phyloP scores from a whole-genome alignment of 92 coral and sea anemone species.

The Paramuricea clavata region DNA sequence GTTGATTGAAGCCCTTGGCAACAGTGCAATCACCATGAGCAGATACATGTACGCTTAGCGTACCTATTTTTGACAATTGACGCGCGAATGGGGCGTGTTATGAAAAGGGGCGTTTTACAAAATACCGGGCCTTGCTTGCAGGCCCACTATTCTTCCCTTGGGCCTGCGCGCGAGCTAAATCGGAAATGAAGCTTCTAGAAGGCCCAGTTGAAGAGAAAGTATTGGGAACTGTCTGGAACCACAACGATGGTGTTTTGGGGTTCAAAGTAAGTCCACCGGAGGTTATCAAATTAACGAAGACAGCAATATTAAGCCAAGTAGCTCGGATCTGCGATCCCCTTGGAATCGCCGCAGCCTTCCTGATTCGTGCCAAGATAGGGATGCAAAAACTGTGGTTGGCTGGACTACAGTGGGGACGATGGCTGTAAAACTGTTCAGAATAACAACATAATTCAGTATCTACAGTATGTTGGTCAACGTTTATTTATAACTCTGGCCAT shows the following conservation, averaged over 20 bases:
- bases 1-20: no score
- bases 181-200: constrained; percentile 18
- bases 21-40: no score
- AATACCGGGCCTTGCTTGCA: no score
- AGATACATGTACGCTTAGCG: no score
- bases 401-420: constrained; percentile 57
- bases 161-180: no score
- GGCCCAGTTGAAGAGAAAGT: constrained; percentile 43
- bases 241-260: constrained; percentile 27
- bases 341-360: constrained; percentile 51
- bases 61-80: no score
- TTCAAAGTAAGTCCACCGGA: constrained; percentile 23
- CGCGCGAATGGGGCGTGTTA: no score
- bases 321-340: constrained; percentile 50
- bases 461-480: no score
- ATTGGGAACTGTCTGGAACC: constrained; percentile 46
- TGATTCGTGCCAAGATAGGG: constrained; percentile 51
- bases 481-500: no score
- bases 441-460: no score
- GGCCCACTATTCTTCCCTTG: no score
- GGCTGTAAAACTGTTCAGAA: background rate
- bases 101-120: no score
- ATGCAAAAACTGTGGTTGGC: constrained; percentile 54
- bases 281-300: constrained; percentile 23
- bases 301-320: constrained; percentile 48